A percentile compares a stretch with the other conserved stretches of the same genome.
Evolutionary conservation across 1,140 invertebrate species (phyloP).

Genomic region (Danaus plexippus): DNA sequence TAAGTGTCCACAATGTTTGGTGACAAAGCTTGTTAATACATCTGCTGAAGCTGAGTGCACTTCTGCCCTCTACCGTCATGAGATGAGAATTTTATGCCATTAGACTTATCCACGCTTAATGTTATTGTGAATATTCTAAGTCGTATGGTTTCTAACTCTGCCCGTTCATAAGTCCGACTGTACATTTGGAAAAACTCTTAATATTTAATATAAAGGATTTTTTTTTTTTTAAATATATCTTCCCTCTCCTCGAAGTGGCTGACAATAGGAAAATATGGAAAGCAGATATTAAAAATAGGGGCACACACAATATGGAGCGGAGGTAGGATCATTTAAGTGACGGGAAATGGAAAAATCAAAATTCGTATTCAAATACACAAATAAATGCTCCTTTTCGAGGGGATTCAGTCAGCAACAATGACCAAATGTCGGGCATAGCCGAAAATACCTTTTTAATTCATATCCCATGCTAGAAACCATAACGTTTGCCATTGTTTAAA

Average conservation of each 20-base stretch:
- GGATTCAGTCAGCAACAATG: constrained; percentile 13
- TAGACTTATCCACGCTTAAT: too few species aligned
- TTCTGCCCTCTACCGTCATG: background rate
- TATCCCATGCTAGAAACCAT: too few species aligned
- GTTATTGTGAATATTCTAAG: too few species aligned
- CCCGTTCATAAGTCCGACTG: too few species aligned
- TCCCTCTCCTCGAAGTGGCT: constrained; percentile 12
- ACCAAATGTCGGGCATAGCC: constrained; percentile 12
- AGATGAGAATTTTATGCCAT: too few species aligned
- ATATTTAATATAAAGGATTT: too few species aligned
- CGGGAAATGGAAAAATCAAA: constrained; percentile 60
- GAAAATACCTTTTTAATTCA: too few species aligned
- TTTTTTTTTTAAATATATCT: too few species aligned
- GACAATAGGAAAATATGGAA: constrained; percentile 38
- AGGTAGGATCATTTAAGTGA: constrained; percentile 41
- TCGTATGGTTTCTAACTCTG: too few species aligned
- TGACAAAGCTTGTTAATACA: constrained; percentile 26
- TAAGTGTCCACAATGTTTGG: constrained; percentile 30
- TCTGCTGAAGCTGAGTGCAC: constrained; percentile 10
- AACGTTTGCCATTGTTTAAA: too few species aligned
- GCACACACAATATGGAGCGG: constrained; percentile 35
- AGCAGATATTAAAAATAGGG: constrained; percentile 56
- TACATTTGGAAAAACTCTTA: too few species aligned
- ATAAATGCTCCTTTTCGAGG: constrained; percentile 23
- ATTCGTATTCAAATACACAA: constrained; percentile 43